Percentiles rank a stretch among this genome's conserved stretches.
phyloP scores from a whole-genome alignment of 2,888 invertebrate species.

The Scaptomyza polygonia region DNA sequence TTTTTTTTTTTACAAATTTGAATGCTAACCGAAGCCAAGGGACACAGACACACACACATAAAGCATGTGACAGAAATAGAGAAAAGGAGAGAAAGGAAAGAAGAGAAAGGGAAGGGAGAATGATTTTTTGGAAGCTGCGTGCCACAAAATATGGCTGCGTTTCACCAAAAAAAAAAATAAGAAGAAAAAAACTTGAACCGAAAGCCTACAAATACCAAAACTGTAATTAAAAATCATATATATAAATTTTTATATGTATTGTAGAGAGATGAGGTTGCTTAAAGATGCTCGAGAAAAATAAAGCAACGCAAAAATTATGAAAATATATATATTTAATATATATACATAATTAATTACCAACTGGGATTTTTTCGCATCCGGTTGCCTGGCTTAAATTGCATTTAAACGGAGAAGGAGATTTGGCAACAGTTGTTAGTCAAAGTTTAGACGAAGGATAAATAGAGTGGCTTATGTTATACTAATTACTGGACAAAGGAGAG shows the following conservation, averaged over 20 bases:
- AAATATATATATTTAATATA: constrained; percentile 23
- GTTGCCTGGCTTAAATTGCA: constrained; percentile 50
- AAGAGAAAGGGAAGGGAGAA: background rate
- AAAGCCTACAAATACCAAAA: constrained; percentile 71
- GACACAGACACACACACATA: too few species aligned
- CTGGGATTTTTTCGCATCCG: background rate
- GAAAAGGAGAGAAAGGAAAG: background rate
- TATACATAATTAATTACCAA: constrained; percentile 71
- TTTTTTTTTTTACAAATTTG: constrained; percentile 53
- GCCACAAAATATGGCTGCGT: constrained; percentile 73
- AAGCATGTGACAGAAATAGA: constrained; percentile 9
- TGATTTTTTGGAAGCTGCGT: constrained; percentile 5
- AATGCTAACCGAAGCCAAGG: constrained; percentile 18
- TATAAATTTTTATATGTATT: constrained; percentile 3
- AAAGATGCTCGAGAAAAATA: constrained; percentile 4
- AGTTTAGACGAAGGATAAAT: constrained; percentile 19
- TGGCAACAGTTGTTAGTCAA: constrained; percentile 6
- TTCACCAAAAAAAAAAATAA: constrained; percentile 8
- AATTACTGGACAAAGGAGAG: constrained; percentile 46
- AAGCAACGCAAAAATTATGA: background rate
- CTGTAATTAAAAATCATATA: constrained; percentile 69
- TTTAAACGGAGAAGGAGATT: constrained; percentile 27
- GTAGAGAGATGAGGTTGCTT: constrained; percentile 7
- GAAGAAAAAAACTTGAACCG: constrained; percentile 43
- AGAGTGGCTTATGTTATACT: constrained; percentile 31